A percentile compares a stretch with the other conserved stretches of the same genome.
phyloP scores from a whole-genome alignment of 2,797 vertebrate species.

The Coregonus suidteri region DNA sequence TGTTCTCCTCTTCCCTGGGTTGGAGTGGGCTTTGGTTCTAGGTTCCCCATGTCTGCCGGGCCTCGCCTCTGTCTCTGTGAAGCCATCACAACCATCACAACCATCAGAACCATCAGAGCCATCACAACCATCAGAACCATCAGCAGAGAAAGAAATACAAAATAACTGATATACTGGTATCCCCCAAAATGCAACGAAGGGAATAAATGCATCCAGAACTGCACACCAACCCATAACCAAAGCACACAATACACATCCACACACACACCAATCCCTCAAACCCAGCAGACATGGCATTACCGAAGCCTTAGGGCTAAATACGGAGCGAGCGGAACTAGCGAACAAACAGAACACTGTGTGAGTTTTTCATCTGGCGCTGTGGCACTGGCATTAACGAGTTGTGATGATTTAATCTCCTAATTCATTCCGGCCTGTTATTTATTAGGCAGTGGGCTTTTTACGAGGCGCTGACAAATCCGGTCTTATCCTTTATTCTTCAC shows the following conservation, averaged over 20 bases:
- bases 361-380: constrained; percentile 9
- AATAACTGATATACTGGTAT: not conserved
- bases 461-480: constrained; percentile 59
- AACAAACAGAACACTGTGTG: not conserved
- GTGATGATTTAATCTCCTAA: constrained; percentile 72
- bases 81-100: constrained; percentile 12
- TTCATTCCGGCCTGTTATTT: constrained; percentile 62
- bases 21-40: constrained; percentile 52
- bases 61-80: constrained; percentile 58
- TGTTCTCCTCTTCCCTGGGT: constrained; percentile 54
- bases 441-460: constrained; percentile 63
- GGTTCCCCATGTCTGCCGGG: constrained; percentile 57
- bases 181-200: not conserved
- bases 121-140: not conserved
- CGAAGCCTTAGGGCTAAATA: not conserved
- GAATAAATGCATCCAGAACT: not conserved
- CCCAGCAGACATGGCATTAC: too few relatives aligned
- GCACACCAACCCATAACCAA: constrained; percentile 22
- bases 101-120: too few relatives aligned
- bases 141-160: not conserved
- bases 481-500: constrained; percentile 37
- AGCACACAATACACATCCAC: constrained; percentile 12
- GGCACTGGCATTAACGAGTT: constrained; percentile 57
- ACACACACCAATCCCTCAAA: constrained; percentile 6
- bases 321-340: not conserved